These are phyloP conservation scores for Echinops telfairi DNA, from an alignment of 2,113 vertebrate genomes.

Conservation along the genomic window DNA sequence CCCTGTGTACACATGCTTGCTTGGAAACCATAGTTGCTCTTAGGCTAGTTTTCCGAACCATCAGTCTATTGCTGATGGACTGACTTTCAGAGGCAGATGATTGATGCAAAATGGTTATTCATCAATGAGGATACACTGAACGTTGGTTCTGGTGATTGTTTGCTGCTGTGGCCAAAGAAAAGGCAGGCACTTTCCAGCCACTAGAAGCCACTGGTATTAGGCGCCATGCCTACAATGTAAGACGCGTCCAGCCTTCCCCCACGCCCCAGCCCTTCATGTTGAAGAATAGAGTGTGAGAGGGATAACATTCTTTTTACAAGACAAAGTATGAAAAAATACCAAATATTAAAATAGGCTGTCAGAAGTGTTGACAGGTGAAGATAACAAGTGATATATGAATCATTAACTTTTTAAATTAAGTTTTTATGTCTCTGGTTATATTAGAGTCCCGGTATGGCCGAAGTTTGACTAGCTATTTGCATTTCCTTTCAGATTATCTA, in stretches of 20 bases:
- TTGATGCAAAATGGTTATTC: constrained; percentile 6
- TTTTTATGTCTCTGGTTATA: constrained; percentile 86
- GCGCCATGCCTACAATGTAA: constrained; percentile 55
- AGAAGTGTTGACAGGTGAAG: constrained; percentile 87
- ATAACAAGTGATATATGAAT: constrained; percentile 88
- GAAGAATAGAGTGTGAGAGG: constrained; percentile 79
- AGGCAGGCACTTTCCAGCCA: constrained; percentile 22
- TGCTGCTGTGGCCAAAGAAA: background rate
- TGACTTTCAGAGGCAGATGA: constrained; percentile 37
- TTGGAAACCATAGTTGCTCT: constrained; percentile 51
- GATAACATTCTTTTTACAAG: constrained; percentile 82
- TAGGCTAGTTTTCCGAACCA: constrained; percentile 59
- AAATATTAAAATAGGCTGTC: constrained; percentile 88
- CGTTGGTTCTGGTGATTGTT: constrained; percentile 43
- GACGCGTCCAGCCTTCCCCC: constrained; percentile 16
- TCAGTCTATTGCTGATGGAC: background rate
- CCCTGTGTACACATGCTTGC: constrained; percentile 48
- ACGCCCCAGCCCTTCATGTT: constrained; percentile 20
- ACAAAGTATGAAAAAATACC: constrained; percentile 87
- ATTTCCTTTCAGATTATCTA: constrained; percentile 85
- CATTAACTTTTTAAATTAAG: constrained; percentile 89
- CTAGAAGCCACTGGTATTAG: constrained; percentile 48
- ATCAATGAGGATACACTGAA: constrained; percentile 56
- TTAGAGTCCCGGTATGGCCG: constrained; percentile 79
- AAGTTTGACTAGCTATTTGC: constrained; percentile 80